Evolutionary conservation across 2,797 vertebrate species (phyloP).

Genomic region (Selene dorsalis): DNA sequence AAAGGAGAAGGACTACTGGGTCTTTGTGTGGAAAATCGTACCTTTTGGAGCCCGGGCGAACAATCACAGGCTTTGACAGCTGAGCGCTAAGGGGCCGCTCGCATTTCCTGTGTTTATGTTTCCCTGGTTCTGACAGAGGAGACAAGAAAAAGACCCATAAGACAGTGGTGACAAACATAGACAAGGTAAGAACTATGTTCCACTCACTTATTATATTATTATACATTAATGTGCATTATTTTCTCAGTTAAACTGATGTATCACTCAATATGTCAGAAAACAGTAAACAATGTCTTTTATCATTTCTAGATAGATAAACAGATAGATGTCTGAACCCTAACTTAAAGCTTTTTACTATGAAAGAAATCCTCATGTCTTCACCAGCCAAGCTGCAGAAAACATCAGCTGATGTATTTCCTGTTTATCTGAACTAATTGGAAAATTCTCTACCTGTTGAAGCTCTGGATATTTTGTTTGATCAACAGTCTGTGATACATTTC

Average conservation of each 20-base stretch:
- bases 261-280: too few species aligned
- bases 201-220: too few species aligned
- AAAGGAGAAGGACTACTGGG: background rate
- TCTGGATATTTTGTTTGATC: background rate
- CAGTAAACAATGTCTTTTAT: too few species aligned
- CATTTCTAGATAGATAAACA: too few species aligned
- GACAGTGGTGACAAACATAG: background rate
- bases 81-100: constrained; percentile 77
- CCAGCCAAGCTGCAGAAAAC: too few species aligned
- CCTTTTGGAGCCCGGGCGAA: constrained; percentile 82
- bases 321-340: too few species aligned
- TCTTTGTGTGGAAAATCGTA: constrained; percentile 39
- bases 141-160: constrained; percentile 25
- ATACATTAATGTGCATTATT: background rate
- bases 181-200: background rate
- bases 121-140: constrained; percentile 80
- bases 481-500: background rate
- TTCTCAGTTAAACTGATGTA: background rate
- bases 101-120: constrained; percentile 87
- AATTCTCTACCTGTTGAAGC: background rate
- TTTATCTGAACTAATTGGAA: background rate
- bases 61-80: constrained; percentile 79
- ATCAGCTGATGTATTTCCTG: background rate
- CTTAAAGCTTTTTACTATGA: too few species aligned
- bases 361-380: background rate